A percentile compares a stretch with the other conserved stretches of the same genome.
phyloP scores from a whole-genome alignment of 2,113 vertebrate genomes.

The Oryzias curvinotus region DNA sequence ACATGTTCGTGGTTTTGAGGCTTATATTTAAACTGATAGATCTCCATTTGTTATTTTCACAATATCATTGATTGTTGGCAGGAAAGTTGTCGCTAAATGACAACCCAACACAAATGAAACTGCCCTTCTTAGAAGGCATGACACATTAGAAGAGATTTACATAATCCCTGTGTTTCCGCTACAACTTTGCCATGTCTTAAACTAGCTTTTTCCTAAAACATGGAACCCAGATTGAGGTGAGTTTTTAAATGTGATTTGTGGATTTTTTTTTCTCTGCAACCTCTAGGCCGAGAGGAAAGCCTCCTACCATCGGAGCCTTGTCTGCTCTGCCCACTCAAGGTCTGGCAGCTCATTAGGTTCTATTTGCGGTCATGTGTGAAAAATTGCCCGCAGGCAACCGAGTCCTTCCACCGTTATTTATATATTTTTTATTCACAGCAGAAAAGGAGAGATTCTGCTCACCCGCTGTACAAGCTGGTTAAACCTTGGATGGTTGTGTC shows the following conservation, averaged over 20 bases:
- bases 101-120: background rate
- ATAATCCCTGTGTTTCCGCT: background rate
- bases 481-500: slow-evolving; percentile 12
- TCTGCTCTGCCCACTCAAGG: slow-evolving; percentile 55
- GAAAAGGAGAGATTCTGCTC: slow-evolving; percentile 18
- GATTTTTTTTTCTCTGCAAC: slow-evolving; percentile 21
- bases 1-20: background rate
- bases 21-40: slow-evolving; percentile 1
- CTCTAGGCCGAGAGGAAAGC: slow-evolving; percentile 24
- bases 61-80: background rate
- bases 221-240: slow-evolving; percentile 5
- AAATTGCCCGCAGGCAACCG: slow-evolving; percentile 36
- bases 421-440: slow-evolving; percentile 11
- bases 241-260: background rate
- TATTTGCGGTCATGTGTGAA: slow-evolving; percentile 42
- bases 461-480: slow-evolving; percentile 11
- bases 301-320: slow-evolving; percentile 28
- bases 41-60: background rate
- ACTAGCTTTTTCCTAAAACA: background rate
- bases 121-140: slow-evolving; percentile 5
- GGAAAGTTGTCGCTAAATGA: background rate
- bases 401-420: slow-evolving; percentile 4
- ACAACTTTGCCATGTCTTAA: slow-evolving; percentile 11
- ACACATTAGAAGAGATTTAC: background rate
- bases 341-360: slow-evolving; percentile 61